Evolutionary conservation across 2,113 vertebrate genomes (phyloP), one percentile per base, ranked within the genome.

Genomic region (Hemiprocne comata): DNA sequence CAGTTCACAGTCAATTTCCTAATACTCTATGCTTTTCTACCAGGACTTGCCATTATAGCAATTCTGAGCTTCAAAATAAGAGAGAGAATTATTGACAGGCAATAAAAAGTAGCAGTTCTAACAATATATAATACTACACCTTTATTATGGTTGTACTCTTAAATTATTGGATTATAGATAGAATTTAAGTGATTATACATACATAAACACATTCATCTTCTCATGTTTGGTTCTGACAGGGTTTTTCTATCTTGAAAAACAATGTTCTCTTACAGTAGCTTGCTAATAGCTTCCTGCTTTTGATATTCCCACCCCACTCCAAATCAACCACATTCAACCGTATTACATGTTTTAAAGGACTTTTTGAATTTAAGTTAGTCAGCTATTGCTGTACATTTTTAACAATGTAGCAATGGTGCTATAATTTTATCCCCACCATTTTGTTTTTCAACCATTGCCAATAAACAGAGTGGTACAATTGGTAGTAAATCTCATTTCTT

Each of bases 1-100:
- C 97, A 98, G 44, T 99, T 99, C 97, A 98, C 98, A 8, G 60
- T 64, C 1, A 96, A 99, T 97, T 99, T 99, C 85, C 57, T 99
- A 10, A 77, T 99, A 76, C 98, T 99, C 54, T 99, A 99, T 36
- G 94, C 98, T 89, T 99, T 99, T 91, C 69, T 99, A 54, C 99
- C 99, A 50, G 97, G 95, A 36, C 98, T 99, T 23, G 95, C 98
- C 78, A 81, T 99, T 84, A 57, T 98, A 48, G 99, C 98, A 57
- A 72, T 99, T 72, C 95, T 98, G 85, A 98, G 98, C 95, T 99
- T 99, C 97, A 99, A 98, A 98, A 96, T 99, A 90, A 98, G 99
- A 90, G 99, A 99, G 61, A 96, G 81, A 77, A 84, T 99, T 65
- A 87, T 95, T 46, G 97, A 96, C 80, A 98, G 98, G 94, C 98